These are phyloP conservation scores for Augochlora pura DNA, from an alignment of 1,140 invertebrate species.

Conservation along the genomic window DNA sequence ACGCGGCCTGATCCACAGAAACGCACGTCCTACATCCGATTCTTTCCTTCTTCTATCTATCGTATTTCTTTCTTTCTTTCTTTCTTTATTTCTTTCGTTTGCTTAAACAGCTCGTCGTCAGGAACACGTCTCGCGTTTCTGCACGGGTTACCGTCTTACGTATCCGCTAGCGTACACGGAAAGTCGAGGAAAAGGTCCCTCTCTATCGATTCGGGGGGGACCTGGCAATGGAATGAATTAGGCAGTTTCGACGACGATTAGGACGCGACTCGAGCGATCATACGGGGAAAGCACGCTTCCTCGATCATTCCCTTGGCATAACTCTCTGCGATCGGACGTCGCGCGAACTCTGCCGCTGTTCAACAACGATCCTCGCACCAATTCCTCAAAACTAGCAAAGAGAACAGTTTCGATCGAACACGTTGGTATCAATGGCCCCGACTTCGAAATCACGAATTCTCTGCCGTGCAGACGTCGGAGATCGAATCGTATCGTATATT, in stretches of 20 bases:
- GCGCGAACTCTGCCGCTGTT: no score
- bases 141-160: slow-evolving; percentile 17
- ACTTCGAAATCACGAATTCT: no score
- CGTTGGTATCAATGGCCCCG: no score
- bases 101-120: slow-evolving; percentile 22
- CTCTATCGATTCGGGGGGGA: slow-evolving; percentile 13
- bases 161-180: slow-evolving; percentile 32
- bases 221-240: slow-evolving; percentile 42
- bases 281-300: not conserved
- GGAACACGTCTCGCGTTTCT: slow-evolving; percentile 49
- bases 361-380: not conserved
- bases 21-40: slow-evolving; percentile 9
- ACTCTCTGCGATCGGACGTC: not conserved
- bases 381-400: no score
- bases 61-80: not conserved
- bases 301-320: no score
- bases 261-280: slow-evolving; percentile 39
- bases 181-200: slow-evolving; percentile 15
- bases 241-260: slow-evolving; percentile 55
- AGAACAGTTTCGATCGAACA: no score
- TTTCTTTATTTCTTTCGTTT: no score
- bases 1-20: slow-evolving; percentile 38
- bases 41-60: not conserved
- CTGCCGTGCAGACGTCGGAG: no score
- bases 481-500: not conserved